A percentile compares a stretch with the other conserved stretches of the same genome.
Conservation (phyloP, 2,888 invertebrate species). For the Drosophila peninsularis region DNA sequence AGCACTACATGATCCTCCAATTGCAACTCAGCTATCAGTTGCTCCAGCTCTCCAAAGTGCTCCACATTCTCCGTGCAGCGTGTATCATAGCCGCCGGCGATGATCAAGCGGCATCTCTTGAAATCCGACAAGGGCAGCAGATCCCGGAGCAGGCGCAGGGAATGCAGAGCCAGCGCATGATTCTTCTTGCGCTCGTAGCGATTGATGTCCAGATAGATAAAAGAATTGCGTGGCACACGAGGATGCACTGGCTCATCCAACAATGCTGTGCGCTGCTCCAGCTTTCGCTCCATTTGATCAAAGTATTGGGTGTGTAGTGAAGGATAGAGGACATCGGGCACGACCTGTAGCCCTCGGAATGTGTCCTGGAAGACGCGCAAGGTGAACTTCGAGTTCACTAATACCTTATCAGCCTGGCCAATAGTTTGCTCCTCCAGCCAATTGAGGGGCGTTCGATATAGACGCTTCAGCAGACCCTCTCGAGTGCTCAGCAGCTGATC, state of each 20-base stretch:
- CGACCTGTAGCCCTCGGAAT: conserved; percentile 89
- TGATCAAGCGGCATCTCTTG: conserved; percentile 91
- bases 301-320: conserved; percentile 93
- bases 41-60: conserved; percentile 91
- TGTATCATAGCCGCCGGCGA: conserved; percentile 98
- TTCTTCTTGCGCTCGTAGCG: conserved; percentile 99
- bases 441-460: conserved; percentile 95
- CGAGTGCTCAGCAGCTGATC: conserved; percentile 94
- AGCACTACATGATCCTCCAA: conserved; percentile 91
- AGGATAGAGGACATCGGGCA: conserved; percentile 96
- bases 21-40: conserved; percentile 88
- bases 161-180: conserved; percentile 92
- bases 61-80: conserved; percentile 94
- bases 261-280: conserved; percentile 83
- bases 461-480: conserved; percentile 90
- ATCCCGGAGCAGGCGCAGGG: conserved; percentile 89
- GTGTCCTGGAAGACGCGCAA: conserved; percentile 93
- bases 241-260: conserved; percentile 65
- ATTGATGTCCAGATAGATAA: conserved; percentile 96
- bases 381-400: conserved; percentile 99
- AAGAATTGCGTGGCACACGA: conserved; percentile 86
- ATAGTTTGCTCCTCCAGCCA: conserved; percentile 96
- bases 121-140: conserved; percentile 86
- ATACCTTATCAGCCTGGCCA: conserved; percentile 92
- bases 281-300: conserved; percentile 85